Evolutionary conservation across 1,140 invertebrate genomes (phyloP), one percentile per base, ranked within the genome.

Genomic region (Drosophila ogumai): DNA sequence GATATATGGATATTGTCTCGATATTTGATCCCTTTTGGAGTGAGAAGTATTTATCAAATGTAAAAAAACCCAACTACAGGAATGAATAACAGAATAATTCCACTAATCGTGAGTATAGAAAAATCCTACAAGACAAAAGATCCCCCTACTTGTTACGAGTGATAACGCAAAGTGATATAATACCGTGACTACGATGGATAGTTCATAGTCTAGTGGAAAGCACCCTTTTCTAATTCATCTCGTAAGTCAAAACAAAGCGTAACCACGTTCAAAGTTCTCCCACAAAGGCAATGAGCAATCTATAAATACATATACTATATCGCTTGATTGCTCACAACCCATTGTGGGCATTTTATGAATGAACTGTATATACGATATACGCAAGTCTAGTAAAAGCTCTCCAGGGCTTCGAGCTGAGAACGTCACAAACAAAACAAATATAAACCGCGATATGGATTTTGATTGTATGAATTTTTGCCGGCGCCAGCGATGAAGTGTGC

Each of bases 391-490:
- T 73, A 73, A 73, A 72, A 73, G 69, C 69, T 73, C 46, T 36
- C 52, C 15, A 34, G 60, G 59, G 44, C 12, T 3, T 15, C 43
- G 34, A 56, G 17, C 22, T 28, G 10, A 12, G 15, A 15, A 32
- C 68, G 68, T 58, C 68, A 58, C 68, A 40, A 22, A 38, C 66
- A 71, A 71, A 72, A 40, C 19, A 72, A 58, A 71, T 58, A 71
- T 41, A 49, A 71, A 72, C 52, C 40, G 66, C 34, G 64, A 72
- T 72, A 71, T 71, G 28, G 54, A 58, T 72, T 59, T 22, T 44
- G 34, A 72, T 68, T 43, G 55, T 59, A 8, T 36, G 10, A n/a
- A 15, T 28, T 47, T 47, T 49, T 49, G 69, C 68, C 68, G 69
- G 69, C 69, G 69, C 69, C 69, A 59, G 50, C 15, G 22, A 25